A percentile compares a stretch with the other conserved stretches of the same genome.
phyloP scores from a whole-genome alignment of 2,113 vertebrate genomes.

The Cebidichthys violaceus region DNA sequence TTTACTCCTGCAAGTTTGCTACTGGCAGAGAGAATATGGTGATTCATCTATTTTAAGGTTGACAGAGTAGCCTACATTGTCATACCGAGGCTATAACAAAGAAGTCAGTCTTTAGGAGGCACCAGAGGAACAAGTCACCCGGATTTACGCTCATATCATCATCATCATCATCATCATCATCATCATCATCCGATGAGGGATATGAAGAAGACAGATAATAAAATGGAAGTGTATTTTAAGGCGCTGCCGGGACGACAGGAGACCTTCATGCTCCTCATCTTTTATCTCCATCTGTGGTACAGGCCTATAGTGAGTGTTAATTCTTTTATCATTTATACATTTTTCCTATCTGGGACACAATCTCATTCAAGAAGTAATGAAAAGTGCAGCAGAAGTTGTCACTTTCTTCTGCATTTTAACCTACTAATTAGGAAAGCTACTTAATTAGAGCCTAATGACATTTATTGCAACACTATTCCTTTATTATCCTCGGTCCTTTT shows the following conservation, averaged over 20 bases:
- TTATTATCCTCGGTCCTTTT: conserved; percentile 16
- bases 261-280: conserved; percentile 57
- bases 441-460: conserved; percentile 10
- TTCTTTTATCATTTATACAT: not conserved
- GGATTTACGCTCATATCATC: conserved; percentile 26
- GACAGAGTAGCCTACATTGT: conserved; percentile 26
- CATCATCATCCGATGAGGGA: conserved; percentile 8
- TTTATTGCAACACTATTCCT: not conserved
- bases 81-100: not conserved
- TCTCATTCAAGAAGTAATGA: not conserved
- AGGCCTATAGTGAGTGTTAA: conserved; percentile 54
- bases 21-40: conserved; percentile 34
- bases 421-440: conserved; percentile 3
- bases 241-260: conserved; percentile 27
- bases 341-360: not conserved
- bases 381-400: conserved; percentile 35
- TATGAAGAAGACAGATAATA: conserved; percentile 8
- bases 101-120: conserved; percentile 1
- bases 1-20: conserved; percentile 62
- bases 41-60: conserved; percentile 57
- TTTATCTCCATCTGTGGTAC: conserved; percentile 59
- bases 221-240: conserved; percentile 34
- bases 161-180: not conserved
- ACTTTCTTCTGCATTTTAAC: not conserved
- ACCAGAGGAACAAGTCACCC: conserved; percentile 8